Conservation (phyloP, 2,797 vertebrate genomes). For the Cryptoprocta ferox region DNA sequence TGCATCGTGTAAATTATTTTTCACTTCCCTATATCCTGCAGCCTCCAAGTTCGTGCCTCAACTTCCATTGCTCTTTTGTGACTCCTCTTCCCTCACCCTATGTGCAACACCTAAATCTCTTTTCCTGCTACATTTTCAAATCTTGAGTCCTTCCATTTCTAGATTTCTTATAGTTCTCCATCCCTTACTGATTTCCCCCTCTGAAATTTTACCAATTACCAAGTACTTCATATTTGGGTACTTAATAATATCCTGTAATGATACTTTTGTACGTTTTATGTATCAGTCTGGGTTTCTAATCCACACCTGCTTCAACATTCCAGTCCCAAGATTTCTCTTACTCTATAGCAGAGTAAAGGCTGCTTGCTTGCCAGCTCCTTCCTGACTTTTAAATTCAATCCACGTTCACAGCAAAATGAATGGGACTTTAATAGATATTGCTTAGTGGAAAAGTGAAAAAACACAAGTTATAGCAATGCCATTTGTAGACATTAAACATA, state of each 20-base stretch:
- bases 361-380: not conserved
- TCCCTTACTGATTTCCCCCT: not conserved
- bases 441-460: not conserved
- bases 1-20: not conserved
- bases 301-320: not conserved
- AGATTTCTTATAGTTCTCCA: not conserved
- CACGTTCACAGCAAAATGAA: not conserved
- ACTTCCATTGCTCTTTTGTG: rapidly evolving
- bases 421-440: not conserved
- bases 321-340: not conserved
- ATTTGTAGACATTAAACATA: not conserved
- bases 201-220: not conserved
- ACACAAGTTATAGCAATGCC: not conserved
- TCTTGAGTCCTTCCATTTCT: not conserved
- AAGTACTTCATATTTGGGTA: not conserved
- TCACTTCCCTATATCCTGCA: not conserved
- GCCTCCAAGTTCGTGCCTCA: not conserved
- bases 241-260: not conserved
- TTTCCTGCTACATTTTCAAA: not conserved
- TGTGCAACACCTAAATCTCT: not conserved
- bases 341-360: not conserved
- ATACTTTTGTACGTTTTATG: not conserved
- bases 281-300: not conserved
- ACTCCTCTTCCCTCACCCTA: not conserved
- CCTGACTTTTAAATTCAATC: not conserved